phyloP scores from a whole-genome alignment of 1,140 invertebrate species.

The Cepaea nemoralis region DNA sequence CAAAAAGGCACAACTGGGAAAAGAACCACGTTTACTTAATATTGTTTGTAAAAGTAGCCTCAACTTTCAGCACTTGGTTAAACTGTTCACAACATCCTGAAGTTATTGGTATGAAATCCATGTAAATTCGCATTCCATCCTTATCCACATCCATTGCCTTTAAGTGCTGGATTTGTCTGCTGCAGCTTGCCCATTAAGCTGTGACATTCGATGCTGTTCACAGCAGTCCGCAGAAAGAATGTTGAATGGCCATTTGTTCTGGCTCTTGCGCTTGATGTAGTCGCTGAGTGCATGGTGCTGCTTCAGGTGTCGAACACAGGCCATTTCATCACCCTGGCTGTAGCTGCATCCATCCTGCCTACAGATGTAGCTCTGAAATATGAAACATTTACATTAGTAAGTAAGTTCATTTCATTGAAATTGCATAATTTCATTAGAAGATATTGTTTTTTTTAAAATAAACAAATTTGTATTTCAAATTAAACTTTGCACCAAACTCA shows the following conservation, averaged over 20 bases:
- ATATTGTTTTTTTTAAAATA: too few relatives aligned
- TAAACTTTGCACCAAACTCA: too few relatives aligned
- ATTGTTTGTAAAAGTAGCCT: neutral
- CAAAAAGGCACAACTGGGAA: too few relatives aligned
- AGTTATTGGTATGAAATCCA: neutral
- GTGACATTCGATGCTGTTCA: too few relatives aligned
- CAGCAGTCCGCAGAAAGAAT: neutral
- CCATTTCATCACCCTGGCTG: neutral
- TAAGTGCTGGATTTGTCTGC: too few relatives aligned
- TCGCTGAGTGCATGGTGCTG: neutral
- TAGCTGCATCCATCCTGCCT: neutral
- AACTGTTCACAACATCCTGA: neutral
- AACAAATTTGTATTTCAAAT: too few relatives aligned
- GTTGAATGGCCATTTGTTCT: conserved; percentile 3
- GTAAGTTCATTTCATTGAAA: too few relatives aligned
- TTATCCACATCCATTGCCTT: neutral
- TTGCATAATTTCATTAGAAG: too few relatives aligned
- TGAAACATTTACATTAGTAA: neutral
- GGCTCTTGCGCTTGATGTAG: neutral
- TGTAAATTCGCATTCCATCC: neutral
- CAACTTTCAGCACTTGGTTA: too few relatives aligned
- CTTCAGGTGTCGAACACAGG: neutral
- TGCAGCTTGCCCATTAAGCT: too few relatives aligned
- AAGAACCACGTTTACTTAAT: too few relatives aligned
- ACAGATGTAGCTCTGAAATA: conserved; percentile 10